phyloP scores from a whole-genome alignment of 2,888 invertebrate genomes.

The Harpagoxenus sublaevis region DNA sequence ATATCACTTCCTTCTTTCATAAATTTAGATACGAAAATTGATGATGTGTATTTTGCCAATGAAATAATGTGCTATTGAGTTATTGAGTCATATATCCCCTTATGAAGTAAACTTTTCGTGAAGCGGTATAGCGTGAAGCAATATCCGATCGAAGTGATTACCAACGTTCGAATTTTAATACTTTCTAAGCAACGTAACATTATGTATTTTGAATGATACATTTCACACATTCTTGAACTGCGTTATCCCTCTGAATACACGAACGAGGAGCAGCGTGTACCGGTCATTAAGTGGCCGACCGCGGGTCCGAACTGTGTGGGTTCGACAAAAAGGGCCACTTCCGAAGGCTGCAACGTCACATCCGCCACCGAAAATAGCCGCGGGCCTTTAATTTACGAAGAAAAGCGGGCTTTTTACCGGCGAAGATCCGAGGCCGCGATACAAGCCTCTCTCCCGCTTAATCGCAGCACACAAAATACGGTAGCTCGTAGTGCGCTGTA shows the following conservation, averaged over 20 bases:
- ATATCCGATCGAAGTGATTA: no score
- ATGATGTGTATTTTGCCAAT: not conserved
- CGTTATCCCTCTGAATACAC: slow-evolving; percentile 41
- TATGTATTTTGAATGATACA: not conserved
- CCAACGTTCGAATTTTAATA: not conserved
- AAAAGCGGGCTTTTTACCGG: slow-evolving; percentile 75
- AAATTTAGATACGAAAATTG: slow-evolving; percentile 1
- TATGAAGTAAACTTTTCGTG: not conserved
- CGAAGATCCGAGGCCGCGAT: slow-evolving; percentile 69
- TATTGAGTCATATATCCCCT: not conserved
- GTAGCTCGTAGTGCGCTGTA: slow-evolving; percentile 3
- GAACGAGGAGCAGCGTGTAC: slow-evolving; percentile 65
- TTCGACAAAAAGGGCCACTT: slow-evolving; percentile 78
- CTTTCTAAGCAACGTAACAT: not conserved
- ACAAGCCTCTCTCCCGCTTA: slow-evolving; percentile 59
- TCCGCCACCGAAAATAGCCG: slow-evolving; percentile 79
- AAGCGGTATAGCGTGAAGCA: not conserved
- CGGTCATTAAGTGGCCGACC: slow-evolving; percentile 69
- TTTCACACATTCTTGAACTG: slow-evolving; percentile 23
- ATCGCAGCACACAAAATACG: slow-evolving; percentile 39
- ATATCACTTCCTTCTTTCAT: not conserved
- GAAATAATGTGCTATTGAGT: not conserved
- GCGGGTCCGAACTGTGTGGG: slow-evolving; percentile 58
- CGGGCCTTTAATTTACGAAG: slow-evolving; percentile 76
- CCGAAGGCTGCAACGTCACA: slow-evolving; percentile 80